Percentiles rank a stretch among this genome's conserved stretches.
Conservation (phyloP, 2,888 invertebrate genomes). For the Cryptus viduatorius region DNA sequence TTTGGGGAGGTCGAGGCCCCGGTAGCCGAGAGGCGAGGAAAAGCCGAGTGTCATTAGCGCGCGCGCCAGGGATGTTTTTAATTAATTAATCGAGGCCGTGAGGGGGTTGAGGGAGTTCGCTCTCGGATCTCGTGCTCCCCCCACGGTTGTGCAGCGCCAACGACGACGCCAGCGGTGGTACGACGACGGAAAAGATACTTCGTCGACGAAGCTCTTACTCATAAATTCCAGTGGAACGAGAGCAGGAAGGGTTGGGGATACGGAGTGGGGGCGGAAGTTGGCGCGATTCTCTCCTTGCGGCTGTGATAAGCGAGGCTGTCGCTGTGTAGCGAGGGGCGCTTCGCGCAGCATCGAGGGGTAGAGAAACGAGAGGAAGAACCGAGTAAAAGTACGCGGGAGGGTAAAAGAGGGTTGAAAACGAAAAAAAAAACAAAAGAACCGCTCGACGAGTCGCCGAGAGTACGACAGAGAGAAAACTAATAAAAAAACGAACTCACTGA, state of each 20-base stretch:
- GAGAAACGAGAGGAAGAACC: constrained; percentile 58
- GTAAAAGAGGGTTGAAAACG: not conserved
- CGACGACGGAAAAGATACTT: constrained; percentile 55
- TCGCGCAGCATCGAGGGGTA: constrained; percentile 27
- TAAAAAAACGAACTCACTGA: constrained; percentile 13
- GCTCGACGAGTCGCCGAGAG: not conserved
- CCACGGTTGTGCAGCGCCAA: constrained; percentile 45
- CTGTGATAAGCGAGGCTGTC: constrained; percentile 50
- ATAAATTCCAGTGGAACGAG: constrained; percentile 71
- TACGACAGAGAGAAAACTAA: constrained; percentile 24
- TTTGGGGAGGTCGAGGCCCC: constrained; percentile 23
- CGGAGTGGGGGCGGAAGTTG: constrained; percentile 70
- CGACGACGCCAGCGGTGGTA: constrained; percentile 40
- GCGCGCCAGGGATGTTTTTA: constrained; percentile 76
- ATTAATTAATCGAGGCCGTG: constrained; percentile 77
- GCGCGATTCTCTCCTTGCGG: constrained; percentile 61
- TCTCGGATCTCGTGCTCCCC: constrained; percentile 22
- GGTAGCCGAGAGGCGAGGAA: constrained; percentile 46
- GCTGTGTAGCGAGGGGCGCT: constrained; percentile 8
- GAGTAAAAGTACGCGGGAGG: constrained; percentile 67
- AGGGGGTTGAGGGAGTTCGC: constrained; percentile 40
- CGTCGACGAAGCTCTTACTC: constrained; percentile 70
- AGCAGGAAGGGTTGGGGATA: constrained; percentile 53
- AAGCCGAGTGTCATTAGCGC: constrained; percentile 72
- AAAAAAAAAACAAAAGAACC: not conserved